Conservation (phyloP, 2,113 vertebrate species). For the Paedocypris sp. region DNA sequence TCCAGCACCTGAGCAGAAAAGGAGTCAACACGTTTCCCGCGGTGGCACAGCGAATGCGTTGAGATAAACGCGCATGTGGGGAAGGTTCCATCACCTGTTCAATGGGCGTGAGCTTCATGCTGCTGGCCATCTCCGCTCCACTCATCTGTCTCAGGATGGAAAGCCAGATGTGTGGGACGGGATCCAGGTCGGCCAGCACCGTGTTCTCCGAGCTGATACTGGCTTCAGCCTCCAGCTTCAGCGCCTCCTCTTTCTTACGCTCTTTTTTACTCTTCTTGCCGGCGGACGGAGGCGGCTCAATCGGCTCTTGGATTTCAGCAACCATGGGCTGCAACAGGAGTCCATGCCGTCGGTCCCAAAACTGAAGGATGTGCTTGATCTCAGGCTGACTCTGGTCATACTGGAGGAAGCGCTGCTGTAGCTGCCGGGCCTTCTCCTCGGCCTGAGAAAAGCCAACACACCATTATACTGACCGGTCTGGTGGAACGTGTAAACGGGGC, state of each 20-base stretch:
- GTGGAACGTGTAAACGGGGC: background rate
- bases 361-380: constrained; percentile 50
- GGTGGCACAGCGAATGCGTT: too few relatives aligned
- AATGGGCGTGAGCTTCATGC: constrained; percentile 48
- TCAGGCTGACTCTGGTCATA: constrained; percentile 60
- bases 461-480: too few relatives aligned
- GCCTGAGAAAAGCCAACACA: background rate
- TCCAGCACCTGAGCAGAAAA: constrained; percentile 64
- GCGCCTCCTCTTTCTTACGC: constrained; percentile 50
- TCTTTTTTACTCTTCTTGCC: constrained; percentile 55
- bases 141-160: constrained; percentile 38
- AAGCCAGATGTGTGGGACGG: constrained; percentile 64
- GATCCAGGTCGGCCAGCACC: constrained; percentile 22
- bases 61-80: too few relatives aligned
- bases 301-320: constrained; percentile 40
- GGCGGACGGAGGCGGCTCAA: constrained; percentile 43
- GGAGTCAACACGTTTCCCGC: too few relatives aligned
- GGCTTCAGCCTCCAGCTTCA: constrained; percentile 15
- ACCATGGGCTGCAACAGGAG: constrained; percentile 34
- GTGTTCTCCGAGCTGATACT: background rate
- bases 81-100: constrained; percentile 55
- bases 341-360: constrained; percentile 71
- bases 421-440: constrained; percentile 40
- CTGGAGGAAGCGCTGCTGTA: constrained; percentile 56
- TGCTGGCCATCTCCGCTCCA: constrained; percentile 49